Percentiles rank a stretch among this genome's conserved stretches.
These are phyloP conservation scores for Acanthurus lineatus DNA, from an alignment of 2,797 vertebrate species.

Conservation along the genomic window DNA sequence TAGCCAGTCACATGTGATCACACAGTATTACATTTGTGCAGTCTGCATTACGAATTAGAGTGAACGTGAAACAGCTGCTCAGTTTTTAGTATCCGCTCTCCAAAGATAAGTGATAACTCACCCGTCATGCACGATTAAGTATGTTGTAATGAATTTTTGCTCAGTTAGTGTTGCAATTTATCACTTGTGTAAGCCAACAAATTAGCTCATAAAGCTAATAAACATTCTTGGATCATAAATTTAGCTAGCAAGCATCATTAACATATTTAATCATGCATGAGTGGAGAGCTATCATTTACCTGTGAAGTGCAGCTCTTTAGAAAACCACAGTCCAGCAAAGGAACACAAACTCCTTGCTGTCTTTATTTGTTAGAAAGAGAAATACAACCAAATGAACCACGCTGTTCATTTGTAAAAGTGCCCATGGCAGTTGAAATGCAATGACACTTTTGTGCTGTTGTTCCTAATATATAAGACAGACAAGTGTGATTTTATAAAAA, in stretches of 20 bases:
- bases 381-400: background rate
- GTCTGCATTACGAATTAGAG: background rate
- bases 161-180: background rate
- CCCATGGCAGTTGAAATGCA: background rate
- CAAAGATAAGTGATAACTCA: no score
- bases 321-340: background rate
- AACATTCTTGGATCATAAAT: background rate
- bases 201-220: background rate
- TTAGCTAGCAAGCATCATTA: background rate
- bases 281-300: no score
- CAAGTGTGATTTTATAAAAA: background rate
- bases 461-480: background rate
- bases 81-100: background rate
- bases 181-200: background rate
- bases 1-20: background rate
- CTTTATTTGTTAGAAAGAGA: no score
- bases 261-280: background rate
- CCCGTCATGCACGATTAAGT: background rate
- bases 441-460: background rate
- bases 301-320: background rate
- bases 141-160: background rate
- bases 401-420: background rate
- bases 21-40: background rate
- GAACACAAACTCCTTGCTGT: background rate
- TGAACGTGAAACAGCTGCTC: background rate